Percentiles rank a stretch among this genome's conserved stretches.
Evolutionary conservation across 2,888 invertebrate species (phyloP).

Genomic region (Sarcophaga caerulescens): DNA sequence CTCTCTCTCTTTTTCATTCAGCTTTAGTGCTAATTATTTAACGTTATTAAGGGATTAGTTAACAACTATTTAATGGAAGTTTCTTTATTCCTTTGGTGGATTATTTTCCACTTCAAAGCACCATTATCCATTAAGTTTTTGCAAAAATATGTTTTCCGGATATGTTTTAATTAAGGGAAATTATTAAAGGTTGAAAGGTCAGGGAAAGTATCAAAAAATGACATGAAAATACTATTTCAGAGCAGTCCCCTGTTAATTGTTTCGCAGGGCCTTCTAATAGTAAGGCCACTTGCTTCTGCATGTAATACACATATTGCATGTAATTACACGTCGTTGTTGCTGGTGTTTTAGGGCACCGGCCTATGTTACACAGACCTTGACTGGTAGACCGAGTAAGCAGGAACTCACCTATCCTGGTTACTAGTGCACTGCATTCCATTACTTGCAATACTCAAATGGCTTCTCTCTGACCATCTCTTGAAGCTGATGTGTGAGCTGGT

Average conservation of each 20-base stretch:
- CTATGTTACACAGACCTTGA: no score
- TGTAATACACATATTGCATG: no score
- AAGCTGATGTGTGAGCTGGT: no score
- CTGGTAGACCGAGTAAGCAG: no score
- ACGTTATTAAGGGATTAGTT: conserved; percentile 45
- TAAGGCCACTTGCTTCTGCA: no score
- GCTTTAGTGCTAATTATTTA: not conserved
- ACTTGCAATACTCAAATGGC: no score
- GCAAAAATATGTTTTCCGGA: not conserved
- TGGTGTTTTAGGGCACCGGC: rapidly evolving
- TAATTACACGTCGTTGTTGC: no score
- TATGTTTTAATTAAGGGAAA: conserved; percentile 25
- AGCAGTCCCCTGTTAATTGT: no score
- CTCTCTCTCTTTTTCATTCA: not conserved
- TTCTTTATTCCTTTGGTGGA: not conserved
- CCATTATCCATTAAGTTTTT: not conserved
- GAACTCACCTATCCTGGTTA: no score
- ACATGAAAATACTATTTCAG: not conserved
- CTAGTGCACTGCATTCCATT: no score
- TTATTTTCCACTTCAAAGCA: conserved; percentile 31
- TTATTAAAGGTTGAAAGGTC: conserved; percentile 19
- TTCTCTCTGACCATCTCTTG: no score
- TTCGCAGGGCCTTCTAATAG: no score
- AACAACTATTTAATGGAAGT: not conserved
- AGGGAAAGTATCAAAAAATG: not conserved